A percentile compares a stretch with the other conserved stretches of the same genome.
Conservation (phyloP, 1,140 invertebrate species). For the Cyclina sinensis region DNA sequence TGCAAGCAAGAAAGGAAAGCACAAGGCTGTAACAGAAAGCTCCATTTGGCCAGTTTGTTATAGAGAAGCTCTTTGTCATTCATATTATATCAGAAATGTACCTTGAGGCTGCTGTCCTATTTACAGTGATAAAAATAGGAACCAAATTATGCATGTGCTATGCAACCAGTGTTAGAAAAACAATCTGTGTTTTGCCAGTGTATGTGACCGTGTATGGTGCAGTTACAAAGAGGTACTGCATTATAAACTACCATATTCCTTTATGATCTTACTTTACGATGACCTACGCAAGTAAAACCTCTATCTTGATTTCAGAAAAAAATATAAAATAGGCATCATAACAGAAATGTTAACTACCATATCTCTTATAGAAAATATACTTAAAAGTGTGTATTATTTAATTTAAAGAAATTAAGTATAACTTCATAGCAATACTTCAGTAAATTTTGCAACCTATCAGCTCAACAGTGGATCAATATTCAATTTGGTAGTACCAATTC, state of each 20-base stretch:
- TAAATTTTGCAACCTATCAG: neutral
- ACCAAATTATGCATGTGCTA: neutral
- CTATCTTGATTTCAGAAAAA: too few species aligned
- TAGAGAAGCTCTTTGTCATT: neutral
- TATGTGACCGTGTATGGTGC: neutral
- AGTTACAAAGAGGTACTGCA: neutral
- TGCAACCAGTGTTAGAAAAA: neutral
- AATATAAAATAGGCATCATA: too few species aligned
- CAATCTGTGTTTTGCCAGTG: neutral
- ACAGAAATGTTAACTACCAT: too few species aligned
- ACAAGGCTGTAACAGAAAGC: neutral
- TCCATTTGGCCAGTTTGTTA: neutral
- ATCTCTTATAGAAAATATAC: too few species aligned
- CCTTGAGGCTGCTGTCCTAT: neutral
- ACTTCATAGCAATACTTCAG: too few species aligned
- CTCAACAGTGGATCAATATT: neutral
- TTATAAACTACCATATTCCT: neutral
- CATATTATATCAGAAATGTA: constrained; percentile 14
- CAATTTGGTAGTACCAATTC: too few species aligned
- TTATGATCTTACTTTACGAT: too few species aligned
- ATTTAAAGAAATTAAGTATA: too few species aligned
- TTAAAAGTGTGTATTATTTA: too few species aligned
- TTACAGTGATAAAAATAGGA: neutral
- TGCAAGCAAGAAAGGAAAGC: neutral
- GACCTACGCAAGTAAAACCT: too few species aligned